Percentiles rank a stretch among this genome's conserved stretches.
These are phyloP conservation scores for Urosaurus nigricauda DNA, from an alignment of 2,797 vertebrate genomes.

Conservation along the genomic window DNA sequence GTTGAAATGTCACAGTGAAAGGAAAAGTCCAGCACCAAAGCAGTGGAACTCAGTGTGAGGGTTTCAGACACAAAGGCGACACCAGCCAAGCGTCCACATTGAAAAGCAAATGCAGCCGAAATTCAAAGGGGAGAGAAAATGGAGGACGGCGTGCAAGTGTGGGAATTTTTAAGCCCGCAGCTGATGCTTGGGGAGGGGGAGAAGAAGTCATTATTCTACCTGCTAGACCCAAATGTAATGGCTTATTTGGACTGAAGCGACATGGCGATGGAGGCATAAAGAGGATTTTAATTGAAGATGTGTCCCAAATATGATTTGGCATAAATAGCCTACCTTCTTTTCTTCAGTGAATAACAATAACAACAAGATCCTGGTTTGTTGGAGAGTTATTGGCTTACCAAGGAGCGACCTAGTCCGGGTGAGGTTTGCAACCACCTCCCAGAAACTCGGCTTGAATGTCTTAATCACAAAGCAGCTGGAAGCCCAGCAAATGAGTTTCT, in stretches of 20 bases:
- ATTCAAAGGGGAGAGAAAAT: constrained; percentile 81
- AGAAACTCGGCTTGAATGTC: constrained; percentile 17
- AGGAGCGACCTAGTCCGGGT: not conserved
- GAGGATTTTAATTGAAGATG: constrained; percentile 71
- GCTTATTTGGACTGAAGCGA: constrained; percentile 69
- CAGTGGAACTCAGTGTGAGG: constrained; percentile 90
- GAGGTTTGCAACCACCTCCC: constrained; percentile 5
- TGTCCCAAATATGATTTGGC: constrained; percentile 36
- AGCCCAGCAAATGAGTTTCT: not conserved
- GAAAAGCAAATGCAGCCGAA: constrained; percentile 82
- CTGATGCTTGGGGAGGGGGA: constrained; percentile 74
- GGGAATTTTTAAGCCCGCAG: constrained; percentile 81
- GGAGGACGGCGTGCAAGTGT: constrained; percentile 80
- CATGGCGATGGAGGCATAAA: constrained; percentile 47
- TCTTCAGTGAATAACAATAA: constrained; percentile 46
- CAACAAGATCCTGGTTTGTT: constrained; percentile 31
- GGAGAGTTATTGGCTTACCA: constrained; percentile 42
- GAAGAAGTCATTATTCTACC: constrained; percentile 82
- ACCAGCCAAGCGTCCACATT: constrained; percentile 85
- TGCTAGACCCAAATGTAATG: constrained; percentile 73
- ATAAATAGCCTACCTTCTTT: constrained; percentile 56
- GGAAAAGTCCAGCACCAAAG: constrained; percentile 88
- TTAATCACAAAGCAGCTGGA: not conserved
- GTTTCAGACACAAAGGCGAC: constrained; percentile 90
- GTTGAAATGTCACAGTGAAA: constrained; percentile 94